These are phyloP conservation scores for Pristiophorus japonicus DNA, from an alignment of 2,113 vertebrate genomes.

Conservation along the genomic window DNA sequence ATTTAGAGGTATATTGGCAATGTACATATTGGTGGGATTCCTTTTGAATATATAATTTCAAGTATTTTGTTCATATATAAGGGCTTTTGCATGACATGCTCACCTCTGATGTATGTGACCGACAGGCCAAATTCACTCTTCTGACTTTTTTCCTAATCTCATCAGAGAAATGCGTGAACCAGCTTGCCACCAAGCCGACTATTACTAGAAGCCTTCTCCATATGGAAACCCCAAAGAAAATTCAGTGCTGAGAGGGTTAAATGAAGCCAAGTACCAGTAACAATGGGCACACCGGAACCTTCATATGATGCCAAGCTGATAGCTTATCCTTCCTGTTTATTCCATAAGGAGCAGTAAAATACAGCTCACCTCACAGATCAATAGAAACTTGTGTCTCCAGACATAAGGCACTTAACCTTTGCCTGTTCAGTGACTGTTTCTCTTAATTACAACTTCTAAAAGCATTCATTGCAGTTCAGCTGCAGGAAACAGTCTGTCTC, in stretches of 20 bases:
- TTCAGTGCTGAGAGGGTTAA: conserved; percentile 2
- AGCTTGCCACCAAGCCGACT: not conserved
- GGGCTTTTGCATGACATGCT: not conserved
- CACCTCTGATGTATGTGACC: not conserved
- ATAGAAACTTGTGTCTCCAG: conserved; percentile 32
- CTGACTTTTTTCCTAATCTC: not conserved
- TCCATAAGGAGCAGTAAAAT: conserved; percentile 31
- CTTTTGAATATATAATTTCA: not conserved
- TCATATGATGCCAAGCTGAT: conserved; percentile 31
- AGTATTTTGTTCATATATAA: not conserved
- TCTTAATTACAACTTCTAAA: conserved; percentile 34
- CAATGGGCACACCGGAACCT: conserved; percentile 30
- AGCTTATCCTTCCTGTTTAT: conserved; percentile 34
- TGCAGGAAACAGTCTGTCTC: conserved; percentile 34
- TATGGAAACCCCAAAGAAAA: not conserved
- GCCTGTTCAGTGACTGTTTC: conserved; percentile 28
- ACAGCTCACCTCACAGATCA: conserved; percentile 35
- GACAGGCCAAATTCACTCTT: too few species aligned
- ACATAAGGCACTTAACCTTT: conserved; percentile 36
- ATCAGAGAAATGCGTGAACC: not conserved
- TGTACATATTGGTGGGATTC: not conserved
- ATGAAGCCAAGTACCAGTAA: not conserved
- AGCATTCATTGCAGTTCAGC: conserved; percentile 32
- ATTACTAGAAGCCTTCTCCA: not conserved
- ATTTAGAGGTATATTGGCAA: not conserved